Evolutionary conservation across 2,113 vertebrate genomes (phyloP).

Genomic region (Procapra przewalskii): DNA sequence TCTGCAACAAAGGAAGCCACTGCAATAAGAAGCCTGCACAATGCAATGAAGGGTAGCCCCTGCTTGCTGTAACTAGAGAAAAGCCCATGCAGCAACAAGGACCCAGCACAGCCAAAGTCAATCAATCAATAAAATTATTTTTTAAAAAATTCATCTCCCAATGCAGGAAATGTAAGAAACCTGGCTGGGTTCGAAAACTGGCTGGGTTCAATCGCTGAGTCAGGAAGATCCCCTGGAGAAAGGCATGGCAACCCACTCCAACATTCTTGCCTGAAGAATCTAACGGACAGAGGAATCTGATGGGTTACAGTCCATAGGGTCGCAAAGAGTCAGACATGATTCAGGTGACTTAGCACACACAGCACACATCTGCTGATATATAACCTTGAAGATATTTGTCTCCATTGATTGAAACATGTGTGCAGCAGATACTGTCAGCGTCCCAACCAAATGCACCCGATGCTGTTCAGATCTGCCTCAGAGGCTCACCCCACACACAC

Average conservation of each 20-base stretch:
- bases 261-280: not conserved
- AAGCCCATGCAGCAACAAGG: not conserved
- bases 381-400: not conserved
- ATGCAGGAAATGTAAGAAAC: not conserved
- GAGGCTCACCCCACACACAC: not conserved
- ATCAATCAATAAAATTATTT: not conserved
- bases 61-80: not conserved
- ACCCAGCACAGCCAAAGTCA: not conserved
- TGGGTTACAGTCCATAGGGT: not conserved
- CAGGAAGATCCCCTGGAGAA: not conserved
- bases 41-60: not conserved
- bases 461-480: not conserved
- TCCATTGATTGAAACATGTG: accelerated
- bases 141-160: not conserved
- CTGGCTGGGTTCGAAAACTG: not conserved
- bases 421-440: accelerated
- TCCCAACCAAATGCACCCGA: not conserved
- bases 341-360: not conserved
- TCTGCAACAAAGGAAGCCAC: not conserved
- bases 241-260: not conserved
- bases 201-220: not conserved
- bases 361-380: not conserved
- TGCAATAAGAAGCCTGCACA: accelerated
- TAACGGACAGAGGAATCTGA: not conserved
- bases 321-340: accelerated